Percentiles rank a stretch among this genome's conserved stretches.
Conservation (phyloP, 1,140 invertebrate species). For the Sitophilus oryzae region DNA sequence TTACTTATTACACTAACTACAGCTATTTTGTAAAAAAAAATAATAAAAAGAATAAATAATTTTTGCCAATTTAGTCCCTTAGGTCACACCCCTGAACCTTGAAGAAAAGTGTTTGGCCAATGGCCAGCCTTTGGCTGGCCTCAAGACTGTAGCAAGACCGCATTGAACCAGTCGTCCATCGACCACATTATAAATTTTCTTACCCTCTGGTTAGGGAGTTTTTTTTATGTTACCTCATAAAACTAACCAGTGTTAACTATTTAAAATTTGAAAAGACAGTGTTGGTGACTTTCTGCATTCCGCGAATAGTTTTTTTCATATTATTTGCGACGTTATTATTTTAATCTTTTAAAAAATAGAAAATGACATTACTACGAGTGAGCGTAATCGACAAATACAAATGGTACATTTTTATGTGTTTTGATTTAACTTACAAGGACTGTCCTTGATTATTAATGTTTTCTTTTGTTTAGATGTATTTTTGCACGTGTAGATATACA, state of each 20-base stretch:
- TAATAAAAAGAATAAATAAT: too few species aligned
- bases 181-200: slow-evolving; percentile 21
- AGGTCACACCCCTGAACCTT: slow-evolving; percentile 1
- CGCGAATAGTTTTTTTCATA: not conserved
- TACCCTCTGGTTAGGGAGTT: not conserved
- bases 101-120: slow-evolving; percentile 18
- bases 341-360: not conserved
- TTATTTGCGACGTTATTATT: not conserved
- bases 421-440: slow-evolving; percentile 4
- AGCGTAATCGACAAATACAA: slow-evolving; percentile 32
- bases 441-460: not conserved
- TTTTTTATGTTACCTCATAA: not conserved
- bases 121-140: slow-evolving; percentile 15
- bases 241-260: not conserved
- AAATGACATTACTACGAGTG: slow-evolving; percentile 30
- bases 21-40: too few species aligned
- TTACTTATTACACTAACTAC: too few species aligned
- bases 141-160: slow-evolving; percentile 14
- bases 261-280: not conserved
- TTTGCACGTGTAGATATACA: not conserved
- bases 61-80: not conserved
- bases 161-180: slow-evolving; percentile 21
- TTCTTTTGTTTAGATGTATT: not conserved
- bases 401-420: slow-evolving; percentile 26
- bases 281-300: not conserved